A percentile compares a stretch with the other conserved stretches of the same genome.
phyloP scores from a whole-genome alignment of 2,888 invertebrate genomes.

The Pegoplata infirma region DNA sequence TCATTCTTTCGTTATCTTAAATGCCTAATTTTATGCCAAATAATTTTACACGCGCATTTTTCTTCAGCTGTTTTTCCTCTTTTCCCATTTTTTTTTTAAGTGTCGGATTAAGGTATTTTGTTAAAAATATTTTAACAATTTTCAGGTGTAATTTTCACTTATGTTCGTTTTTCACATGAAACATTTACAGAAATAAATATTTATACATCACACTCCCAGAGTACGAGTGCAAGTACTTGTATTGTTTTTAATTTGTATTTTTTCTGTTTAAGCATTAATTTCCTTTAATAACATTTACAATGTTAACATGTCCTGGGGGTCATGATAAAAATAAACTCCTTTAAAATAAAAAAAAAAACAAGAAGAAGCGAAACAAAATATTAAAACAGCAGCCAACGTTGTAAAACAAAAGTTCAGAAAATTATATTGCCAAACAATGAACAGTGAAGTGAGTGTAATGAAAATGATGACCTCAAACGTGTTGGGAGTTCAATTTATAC shows the following conservation, averaged over 20 bases:
- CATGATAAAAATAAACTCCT: constrained; percentile 10
- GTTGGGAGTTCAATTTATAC: constrained; percentile 19
- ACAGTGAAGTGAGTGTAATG: neutral
- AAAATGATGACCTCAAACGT: constrained; percentile 37
- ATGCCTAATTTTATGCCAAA: constrained; percentile 35
- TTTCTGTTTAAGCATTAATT: constrained; percentile 28
- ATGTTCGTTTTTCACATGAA: neutral
- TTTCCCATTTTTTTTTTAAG: neutral
- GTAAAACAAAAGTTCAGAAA: neutral
- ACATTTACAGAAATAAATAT: neutral
- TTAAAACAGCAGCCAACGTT: neutral
- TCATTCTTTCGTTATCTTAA: constrained; percentile 8
- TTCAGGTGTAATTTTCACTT: constrained; percentile 15
- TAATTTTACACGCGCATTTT: constrained; percentile 26
- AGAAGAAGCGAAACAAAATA: neutral
- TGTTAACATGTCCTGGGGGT: constrained; percentile 38
- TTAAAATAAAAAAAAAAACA: neutral
- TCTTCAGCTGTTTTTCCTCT: no score
- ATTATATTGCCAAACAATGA: neutral
- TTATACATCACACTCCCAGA: neutral
- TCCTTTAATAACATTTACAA: constrained; percentile 35
- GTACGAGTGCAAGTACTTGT: neutral
- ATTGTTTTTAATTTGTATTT: constrained; percentile 17
- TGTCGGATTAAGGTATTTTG: constrained; percentile 33
- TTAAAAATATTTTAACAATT: constrained; percentile 23